phyloP scores from a whole-genome alignment of 1,140 invertebrate genomes.

The Octopus bimaculoides region DNA sequence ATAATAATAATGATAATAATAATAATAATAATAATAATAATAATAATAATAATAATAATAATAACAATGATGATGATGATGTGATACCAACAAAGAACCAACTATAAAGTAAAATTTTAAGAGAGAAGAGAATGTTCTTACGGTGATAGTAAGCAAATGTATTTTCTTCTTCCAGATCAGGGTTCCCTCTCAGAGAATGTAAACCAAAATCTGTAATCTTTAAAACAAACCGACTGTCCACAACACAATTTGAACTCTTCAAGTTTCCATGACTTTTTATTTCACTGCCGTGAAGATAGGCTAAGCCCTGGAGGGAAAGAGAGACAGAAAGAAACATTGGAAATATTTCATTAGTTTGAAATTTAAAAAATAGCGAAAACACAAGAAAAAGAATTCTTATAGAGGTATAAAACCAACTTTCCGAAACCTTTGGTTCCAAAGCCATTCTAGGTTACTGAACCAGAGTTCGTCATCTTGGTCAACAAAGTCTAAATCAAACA shows the following conservation, averaged over 20 bases:
- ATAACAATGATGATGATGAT: too few relatives aligned
- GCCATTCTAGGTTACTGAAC: too few relatives aligned
- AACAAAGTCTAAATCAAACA: too few relatives aligned
- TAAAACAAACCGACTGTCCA: conserved; percentile 93
- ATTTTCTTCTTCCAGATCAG: conserved; percentile 20
- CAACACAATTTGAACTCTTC: conserved; percentile 96
- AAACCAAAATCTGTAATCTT: conserved; percentile 98
- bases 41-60: too few relatives aligned
- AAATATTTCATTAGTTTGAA: not conserved
- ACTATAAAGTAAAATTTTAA: not conserved
- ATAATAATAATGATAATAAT: too few relatives aligned
- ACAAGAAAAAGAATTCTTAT: too few relatives aligned
- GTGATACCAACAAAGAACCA: too few relatives aligned
- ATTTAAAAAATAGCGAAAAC: too few relatives aligned
- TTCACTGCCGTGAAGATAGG: conserved; percentile 85
- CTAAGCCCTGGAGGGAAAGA: conserved; percentile 73
- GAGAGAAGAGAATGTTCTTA: conserved; percentile 18
- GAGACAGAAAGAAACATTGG: not conserved
- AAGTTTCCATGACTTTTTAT: conserved; percentile 89
- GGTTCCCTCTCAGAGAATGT: conserved; percentile 42
- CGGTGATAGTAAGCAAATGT: conserved; percentile 34
- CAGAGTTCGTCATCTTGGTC: too few relatives aligned
- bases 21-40: too few relatives aligned
- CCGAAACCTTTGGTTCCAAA: too few relatives aligned
- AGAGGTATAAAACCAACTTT: too few relatives aligned